Evolutionary conservation across 2,113 vertebrate genomes (phyloP).

Genomic region (human): GRCh38 chr4:123673501-123674000

Average conservation of each 20-base stretch:
- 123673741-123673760: not conserved
- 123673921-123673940: not conserved
- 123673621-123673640: not conserved
- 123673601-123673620: rapidly evolving
- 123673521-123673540: not conserved
- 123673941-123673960: not conserved
- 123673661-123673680: not conserved
- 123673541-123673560: not conserved
- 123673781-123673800: not conserved
- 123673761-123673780: not conserved
- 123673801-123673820: not conserved
- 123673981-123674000: not conserved
- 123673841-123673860: not conserved
- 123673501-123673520: not conserved
- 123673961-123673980: not conserved
- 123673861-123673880: not conserved
- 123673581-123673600: not conserved
- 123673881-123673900: not conserved
- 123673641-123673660: no score
- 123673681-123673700: not conserved
- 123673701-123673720: not conserved
- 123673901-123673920: not conserved
- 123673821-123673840: not conserved
- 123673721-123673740: not conserved
- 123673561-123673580: not conserved